Conservation (phyloP, 2,797 vertebrate species). For the Epinephelus malabaricus region DNA sequence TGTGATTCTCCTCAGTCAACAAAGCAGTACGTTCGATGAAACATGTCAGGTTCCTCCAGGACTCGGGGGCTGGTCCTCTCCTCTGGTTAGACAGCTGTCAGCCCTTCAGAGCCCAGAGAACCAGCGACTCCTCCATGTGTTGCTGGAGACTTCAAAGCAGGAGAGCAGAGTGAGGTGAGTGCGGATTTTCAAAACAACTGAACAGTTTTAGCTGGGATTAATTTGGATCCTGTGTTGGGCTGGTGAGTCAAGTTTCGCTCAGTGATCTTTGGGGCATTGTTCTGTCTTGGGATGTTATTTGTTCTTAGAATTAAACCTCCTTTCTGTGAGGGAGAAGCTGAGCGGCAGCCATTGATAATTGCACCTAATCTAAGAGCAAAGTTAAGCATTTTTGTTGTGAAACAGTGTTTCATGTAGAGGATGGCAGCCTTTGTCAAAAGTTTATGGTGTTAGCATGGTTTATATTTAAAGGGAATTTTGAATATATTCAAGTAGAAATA, state of each 20-base stretch:
- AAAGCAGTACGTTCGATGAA: constrained; percentile 75
- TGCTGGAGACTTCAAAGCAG: constrained; percentile 55
- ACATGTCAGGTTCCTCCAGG: constrained; percentile 76
- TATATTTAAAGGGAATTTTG: not conserved
- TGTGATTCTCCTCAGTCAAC: constrained; percentile 77
- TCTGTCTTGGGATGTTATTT: constrained; percentile 5
- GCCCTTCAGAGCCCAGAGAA: constrained; percentile 53
- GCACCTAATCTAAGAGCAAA: constrained; percentile 18
- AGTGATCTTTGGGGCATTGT: constrained; percentile 21
- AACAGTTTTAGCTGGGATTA: constrained; percentile 27
- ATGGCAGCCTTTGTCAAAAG: not conserved
- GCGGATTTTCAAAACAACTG: constrained; percentile 33
- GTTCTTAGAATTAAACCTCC: constrained; percentile 11
- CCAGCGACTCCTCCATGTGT: constrained; percentile 50
- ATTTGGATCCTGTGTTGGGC: constrained; percentile 17
- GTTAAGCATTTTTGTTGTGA: not conserved
- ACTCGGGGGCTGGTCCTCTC: constrained; percentile 66
- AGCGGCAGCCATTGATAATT: constrained; percentile 9
- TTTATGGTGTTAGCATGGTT: not conserved
- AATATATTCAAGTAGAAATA: not conserved
- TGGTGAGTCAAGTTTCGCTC: constrained; percentile 1
- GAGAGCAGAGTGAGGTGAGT: constrained; percentile 74
- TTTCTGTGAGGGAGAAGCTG: constrained; percentile 3
- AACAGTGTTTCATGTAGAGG: not conserved
- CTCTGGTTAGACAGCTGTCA: constrained; percentile 82